Evolutionary conservation across 2,888 invertebrate species (phyloP), one percentile per base, ranked within the genome.

Genomic region (Eueremaeus valkanovi): DNA sequence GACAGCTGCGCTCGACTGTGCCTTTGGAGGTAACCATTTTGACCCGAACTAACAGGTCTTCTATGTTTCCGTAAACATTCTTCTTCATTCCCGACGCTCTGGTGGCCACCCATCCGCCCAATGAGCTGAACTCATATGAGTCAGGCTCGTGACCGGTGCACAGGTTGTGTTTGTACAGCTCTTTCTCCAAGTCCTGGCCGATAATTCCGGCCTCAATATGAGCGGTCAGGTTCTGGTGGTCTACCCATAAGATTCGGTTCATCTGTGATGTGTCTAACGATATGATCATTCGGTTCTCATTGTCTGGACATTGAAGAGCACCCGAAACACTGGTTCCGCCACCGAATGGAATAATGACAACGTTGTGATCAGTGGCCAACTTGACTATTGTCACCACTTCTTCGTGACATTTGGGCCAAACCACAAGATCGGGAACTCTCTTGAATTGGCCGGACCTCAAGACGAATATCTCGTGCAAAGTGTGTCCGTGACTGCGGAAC

Each of bases 51-150:
- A 98, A 85, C 72, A 97, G 86, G 82, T 98, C 97, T 84, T 98
- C 97, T 77, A 98, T 98, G 82, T 98, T 98, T 0, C 97, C 97
- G 80, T 98, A 99, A 0, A 92, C 89, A 83, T 99, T 99, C 84
- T 98, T 99, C 86, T 98, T 99, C 98, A 98, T 98, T 74, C 99
- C 98, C n/a, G 94, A 94, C 0, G 96, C 96, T 73, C 95, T 85
- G 0, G 96, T 96, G 2, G 95, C 94, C 66, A 96, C 93, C 98
- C 99, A 99, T 0, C 98, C 98, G 6, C 98, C 98, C 1, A 99
- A 87, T 18, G 86, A 84, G 75, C 93, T 87, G 85, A 99, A 99
- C 85, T 99, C 98, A 84, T 93, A 95, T 1, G 96, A 97, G 83
- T 99, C 99, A 0, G 99, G 99, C 83, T 99, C 98, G 83, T 99